Base-by-base conservation (phyloP, 2,888 invertebrate genomes). In the Anodontia alba region DNA sequence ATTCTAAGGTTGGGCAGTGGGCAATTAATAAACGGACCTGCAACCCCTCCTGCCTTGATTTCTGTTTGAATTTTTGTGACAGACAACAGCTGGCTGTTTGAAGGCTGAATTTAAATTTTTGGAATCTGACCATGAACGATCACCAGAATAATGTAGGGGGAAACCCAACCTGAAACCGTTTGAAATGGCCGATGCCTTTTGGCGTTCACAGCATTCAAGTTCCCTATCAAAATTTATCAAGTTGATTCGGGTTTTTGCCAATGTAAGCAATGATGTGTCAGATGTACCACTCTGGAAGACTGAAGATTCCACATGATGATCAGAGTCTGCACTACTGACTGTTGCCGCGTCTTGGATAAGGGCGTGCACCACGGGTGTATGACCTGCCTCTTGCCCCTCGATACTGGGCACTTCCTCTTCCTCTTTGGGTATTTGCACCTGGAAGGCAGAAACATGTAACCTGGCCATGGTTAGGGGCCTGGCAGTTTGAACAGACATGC, bases 151-250 rank as follows among this genome's bases (percentile, higher is more conserved):
- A 31, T 70, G 23, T 8, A 76, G 26, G 2, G 62, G 49, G 33
- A 76, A 76, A 70, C 76, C 76, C 42, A 17, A 66, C 1, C 33
- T 26, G 33, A 76, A 76, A 29, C 76, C 76, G 38, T 71, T 71
- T 0, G 46, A 2, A 1, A 76, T 49, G 5, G 49, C 49, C 5
- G 17, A 3, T 15, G 49, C 49, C 49, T 15, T 49, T 20, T 49
- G 10, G 2, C 17, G 8, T 3, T 49, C 20, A 20, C 17, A 49
- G 5, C 49, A 7, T 20, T 20, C 17, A 15, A 49, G 49, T n/a
- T 49, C 49, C 5, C 5, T 3, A 5, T 17, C 3, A 3, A 49
- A 49, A 49, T 49, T 49, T 49, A 10, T n/a, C 5, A 49, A 17
- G 17, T n/a, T 49, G 20, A 49, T 49, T 15, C 10, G 49, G 3